Percentiles rank a stretch among this genome's conserved stretches.
These are phyloP conservation scores for Actinia tenebrosa DNA, from an alignment of 64 coral and sea anemone genomes.

Conservation along the genomic window DNA sequence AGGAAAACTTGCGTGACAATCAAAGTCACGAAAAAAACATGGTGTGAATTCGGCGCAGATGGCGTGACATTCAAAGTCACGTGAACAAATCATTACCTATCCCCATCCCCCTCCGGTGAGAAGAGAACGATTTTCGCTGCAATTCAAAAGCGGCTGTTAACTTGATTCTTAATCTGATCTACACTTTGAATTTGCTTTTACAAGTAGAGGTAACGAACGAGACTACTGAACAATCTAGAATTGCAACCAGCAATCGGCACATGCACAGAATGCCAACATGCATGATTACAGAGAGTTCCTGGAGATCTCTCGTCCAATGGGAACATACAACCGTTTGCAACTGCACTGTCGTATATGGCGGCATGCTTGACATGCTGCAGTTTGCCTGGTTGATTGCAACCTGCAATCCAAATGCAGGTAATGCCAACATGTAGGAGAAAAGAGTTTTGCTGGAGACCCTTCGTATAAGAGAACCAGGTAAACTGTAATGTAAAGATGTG, in stretches of 20 bases:
- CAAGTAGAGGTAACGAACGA: background rate
- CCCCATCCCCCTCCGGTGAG: background rate
- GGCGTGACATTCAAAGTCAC: slow-evolving; percentile 12
- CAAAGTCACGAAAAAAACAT: background rate
- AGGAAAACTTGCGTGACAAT: background rate
- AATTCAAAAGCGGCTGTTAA: background rate
- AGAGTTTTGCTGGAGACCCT: background rate
- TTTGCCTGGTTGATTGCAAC: background rate
- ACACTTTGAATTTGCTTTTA: background rate
- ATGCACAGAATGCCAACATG: too few relatives aligned
- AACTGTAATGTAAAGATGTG: too few relatives aligned
- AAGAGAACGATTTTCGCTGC: background rate
- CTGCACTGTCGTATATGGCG: too few relatives aligned
- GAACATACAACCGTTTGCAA: too few relatives aligned
- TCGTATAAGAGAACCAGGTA: too few relatives aligned
- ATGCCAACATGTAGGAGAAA: background rate
- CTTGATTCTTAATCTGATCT: background rate
- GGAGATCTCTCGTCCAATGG: too few relatives aligned
- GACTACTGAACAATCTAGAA: background rate
- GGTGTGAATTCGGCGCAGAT: background rate
- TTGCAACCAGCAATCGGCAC: too few relatives aligned
- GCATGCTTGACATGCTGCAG: too few relatives aligned
- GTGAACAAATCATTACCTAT: background rate
- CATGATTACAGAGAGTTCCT: too few relatives aligned
- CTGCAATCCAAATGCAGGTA: background rate